Conservation (phyloP, 1,140 invertebrate species). For the Medauroidea extradentata region DNA sequence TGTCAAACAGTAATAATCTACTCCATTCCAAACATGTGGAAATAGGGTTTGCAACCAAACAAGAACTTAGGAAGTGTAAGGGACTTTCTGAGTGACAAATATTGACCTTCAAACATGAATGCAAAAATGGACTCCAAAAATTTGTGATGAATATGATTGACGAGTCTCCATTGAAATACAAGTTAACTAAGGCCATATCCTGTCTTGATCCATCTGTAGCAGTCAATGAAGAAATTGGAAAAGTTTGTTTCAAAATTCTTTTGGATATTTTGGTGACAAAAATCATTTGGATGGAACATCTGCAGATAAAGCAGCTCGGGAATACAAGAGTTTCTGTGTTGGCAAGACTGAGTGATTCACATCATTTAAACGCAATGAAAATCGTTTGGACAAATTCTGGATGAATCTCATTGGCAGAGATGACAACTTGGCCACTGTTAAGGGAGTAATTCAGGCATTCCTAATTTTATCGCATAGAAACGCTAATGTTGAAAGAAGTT, state of each 20-base stretch:
- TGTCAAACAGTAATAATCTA: too few relatives aligned
- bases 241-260: too few relatives aligned
- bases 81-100: slow-evolving; percentile 7
- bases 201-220: slow-evolving; percentile 8
- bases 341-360: not conserved
- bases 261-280: too few relatives aligned
- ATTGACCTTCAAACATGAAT: slow-evolving; percentile 10
- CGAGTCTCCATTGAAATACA: slow-evolving; percentile 4
- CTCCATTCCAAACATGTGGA: slow-evolving; percentile 2
- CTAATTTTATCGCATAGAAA: slow-evolving; percentile 9
- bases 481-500: too few relatives aligned
- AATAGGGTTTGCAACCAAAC: slow-evolving; percentile 13
- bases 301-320: too few relatives aligned
- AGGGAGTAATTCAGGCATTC: slow-evolving; percentile 9
- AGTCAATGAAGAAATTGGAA: too few relatives aligned
- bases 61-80: not conserved
- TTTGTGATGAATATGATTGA: slow-evolving; percentile 4
- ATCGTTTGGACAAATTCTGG: slow-evolving; percentile 9
- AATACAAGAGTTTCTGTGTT: too few relatives aligned
- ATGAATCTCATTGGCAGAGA: not conserved
- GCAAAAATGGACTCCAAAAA: slow-evolving; percentile 2
- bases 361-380: slow-evolving; percentile 4
- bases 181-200: slow-evolving; percentile 7
- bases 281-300: too few relatives aligned
- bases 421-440: not conserved